Evolutionary conservation across 2,797 vertebrate genomes (phyloP), one percentile per base, ranked within the genome.

Genomic region (Rallus crepitans): DNA sequence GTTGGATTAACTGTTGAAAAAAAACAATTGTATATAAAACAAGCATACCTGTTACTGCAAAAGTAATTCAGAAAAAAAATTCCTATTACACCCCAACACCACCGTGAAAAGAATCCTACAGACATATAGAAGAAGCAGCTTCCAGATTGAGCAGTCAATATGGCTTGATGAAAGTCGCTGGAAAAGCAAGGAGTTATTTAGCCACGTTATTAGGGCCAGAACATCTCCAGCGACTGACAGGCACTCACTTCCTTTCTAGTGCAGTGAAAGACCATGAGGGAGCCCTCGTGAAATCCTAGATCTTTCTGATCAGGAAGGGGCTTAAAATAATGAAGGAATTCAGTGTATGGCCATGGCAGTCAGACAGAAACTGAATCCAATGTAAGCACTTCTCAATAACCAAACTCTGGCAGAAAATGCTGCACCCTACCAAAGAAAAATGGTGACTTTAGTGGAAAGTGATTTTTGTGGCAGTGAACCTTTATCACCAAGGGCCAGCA

Each of bases 381-480:
- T 39, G 95, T 80, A 96, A 95, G 59, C 75, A 93, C 81, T 85
- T 97, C 68, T 95, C 72, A 75, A 75, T 57, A 91, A 95, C 84
- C 91, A 93, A 96, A 73, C 68, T 94, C 68, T 94, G 92, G 86
- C 91, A 96, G 95, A 93, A 96, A 94, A 97, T 87, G 82, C 92
- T 97, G 89, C 91, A 90, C 61, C 13, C 78, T 92, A 93, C 12
- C 50, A 94, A 96, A 91, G 96, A 55, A 97, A 97, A 97, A 94
- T 96, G 96, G 94, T 97, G 97, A 98, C 96, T 97, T 94, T 68
- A 88, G 68, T 48, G 69, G 94, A 91, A 92, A 83, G 82, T 7
- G 63, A 87, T 95, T 96, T 45, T 97, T 97, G 96, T 69, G 75
- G 90, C 81, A 96, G 94, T 96, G 92, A 97, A 97, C 97, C 96